Conservation (phyloP, 2,888 invertebrate genomes). For the Myopa testacea region DNA sequence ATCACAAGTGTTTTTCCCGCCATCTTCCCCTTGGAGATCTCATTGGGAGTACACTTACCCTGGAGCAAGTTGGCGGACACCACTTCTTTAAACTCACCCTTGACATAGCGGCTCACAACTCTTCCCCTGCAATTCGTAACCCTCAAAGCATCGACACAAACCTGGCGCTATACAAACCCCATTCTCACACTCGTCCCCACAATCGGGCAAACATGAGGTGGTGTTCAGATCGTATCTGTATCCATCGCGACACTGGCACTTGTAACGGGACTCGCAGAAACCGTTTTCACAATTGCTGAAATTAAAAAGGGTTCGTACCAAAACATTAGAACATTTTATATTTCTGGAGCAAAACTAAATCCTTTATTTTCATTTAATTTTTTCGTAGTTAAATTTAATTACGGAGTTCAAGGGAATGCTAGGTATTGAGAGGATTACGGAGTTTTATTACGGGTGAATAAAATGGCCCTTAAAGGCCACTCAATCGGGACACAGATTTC, state of each 20-base stretch:
- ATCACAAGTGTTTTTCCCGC: too few species aligned
- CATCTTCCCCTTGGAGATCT: background rate
- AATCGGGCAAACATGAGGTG: slow-evolving; percentile 61
- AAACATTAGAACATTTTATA: too few species aligned
- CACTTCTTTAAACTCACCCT: slow-evolving; percentile 50
- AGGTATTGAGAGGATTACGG: too few species aligned
- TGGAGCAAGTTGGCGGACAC: background rate
- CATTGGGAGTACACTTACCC: background rate
- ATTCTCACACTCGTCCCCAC: slow-evolving; percentile 64
- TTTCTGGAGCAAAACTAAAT: too few species aligned
- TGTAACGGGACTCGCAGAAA: slow-evolving; percentile 68
- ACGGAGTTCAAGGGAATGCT: too few species aligned
- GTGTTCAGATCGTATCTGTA: slow-evolving; percentile 58
- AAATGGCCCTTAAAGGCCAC: too few species aligned
- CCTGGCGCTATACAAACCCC: slow-evolving; percentile 75
- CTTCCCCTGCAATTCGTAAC: slow-evolving; percentile 66
- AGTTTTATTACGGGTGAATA: too few species aligned
- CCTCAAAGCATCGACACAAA: slow-evolving; percentile 73
- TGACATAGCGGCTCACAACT: slow-evolving; percentile 64
- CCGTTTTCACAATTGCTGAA: slow-evolving; percentile 68
- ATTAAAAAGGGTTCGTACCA: background rate
- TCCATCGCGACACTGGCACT: slow-evolving; percentile 65
- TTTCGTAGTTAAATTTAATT: too few species aligned
- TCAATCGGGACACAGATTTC: too few species aligned
- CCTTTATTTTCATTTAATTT: too few species aligned